Conservation (phyloP, 2,113 vertebrate species). For the Centropristis striata region DNA sequence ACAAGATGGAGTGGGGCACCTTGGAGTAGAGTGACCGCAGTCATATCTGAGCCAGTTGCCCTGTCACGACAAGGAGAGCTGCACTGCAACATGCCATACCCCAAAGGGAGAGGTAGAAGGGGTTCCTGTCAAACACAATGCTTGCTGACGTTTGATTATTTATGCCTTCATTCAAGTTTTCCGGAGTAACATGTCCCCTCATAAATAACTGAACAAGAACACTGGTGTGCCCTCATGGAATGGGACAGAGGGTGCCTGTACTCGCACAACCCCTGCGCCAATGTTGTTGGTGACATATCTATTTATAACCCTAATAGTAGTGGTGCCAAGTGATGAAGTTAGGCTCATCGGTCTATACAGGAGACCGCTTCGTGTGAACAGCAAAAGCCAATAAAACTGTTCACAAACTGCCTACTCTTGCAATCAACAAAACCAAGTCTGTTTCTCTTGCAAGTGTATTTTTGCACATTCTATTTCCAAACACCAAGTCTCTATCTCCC, state of each 20-base stretch:
- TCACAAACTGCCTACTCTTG: conserved; percentile 77
- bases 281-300: conserved; percentile 54
- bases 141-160: conserved; percentile 56
- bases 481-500: conserved; percentile 54
- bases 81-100: conserved; percentile 34
- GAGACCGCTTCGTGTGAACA: conserved; percentile 50
- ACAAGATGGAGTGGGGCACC: conserved; percentile 57
- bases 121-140: conserved; percentile 59
- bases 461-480: conserved; percentile 83
- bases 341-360: conserved; percentile 33
- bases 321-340: conserved; percentile 66
- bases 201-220: conserved; percentile 65
- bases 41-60: conserved; percentile 44
- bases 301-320: conserved; percentile 63
- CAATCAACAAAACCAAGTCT: conserved; percentile 81
- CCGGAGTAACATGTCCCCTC: conserved; percentile 51
- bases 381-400: conserved; percentile 73
- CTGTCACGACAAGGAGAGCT: conserved; percentile 44
- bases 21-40: conserved; percentile 56
- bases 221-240: conserved; percentile 45
- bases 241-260: conserved; percentile 61
- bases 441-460: conserved; percentile 79
- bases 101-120: conserved; percentile 30
- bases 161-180: conserved; percentile 68
- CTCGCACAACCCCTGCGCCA: conserved; percentile 54